Evolutionary conservation across 1,140 invertebrate genomes (phyloP), one percentile per base, ranked within the genome.

Genomic region (Limonius californicus): DNA sequence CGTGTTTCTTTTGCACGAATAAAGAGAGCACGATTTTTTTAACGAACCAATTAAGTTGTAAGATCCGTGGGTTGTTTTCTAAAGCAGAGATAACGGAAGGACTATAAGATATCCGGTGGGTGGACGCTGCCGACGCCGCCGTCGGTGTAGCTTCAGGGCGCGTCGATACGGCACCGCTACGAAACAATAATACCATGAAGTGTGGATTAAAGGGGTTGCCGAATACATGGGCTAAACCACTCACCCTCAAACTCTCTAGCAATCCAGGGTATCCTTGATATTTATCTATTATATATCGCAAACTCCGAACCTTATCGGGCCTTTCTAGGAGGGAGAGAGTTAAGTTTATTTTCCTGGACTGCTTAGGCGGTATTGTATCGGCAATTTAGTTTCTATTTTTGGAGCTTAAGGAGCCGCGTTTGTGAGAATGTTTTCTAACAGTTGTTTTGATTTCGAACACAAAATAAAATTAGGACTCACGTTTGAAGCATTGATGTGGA

Each of bases 181-280:
- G 45, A 50, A 50, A 50, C 45, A 50, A 50, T 50, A 50, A 50
- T 50, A 50, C 45, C 45, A 50, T 50, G 45, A 50, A 50, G 45
- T 50, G 45, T 50, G 45, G 45, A 50, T 50, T 50, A 50, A 50
- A 50, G 45, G 16, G 45, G 45, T 50, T 50, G 7, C 45, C 7
- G 14, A 50, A 21, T 50, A 50, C 45, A 19, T n/a, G 45, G 45
- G 2, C 16, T 50, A 50, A 50, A 50, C 45, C 45, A 21, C 45
- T 50, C 45, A 50, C 20, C 45, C 45, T 21, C 45, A 50, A 50
- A 50, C 16, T 18, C 45, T 14, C 16, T 50, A 19, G 45, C 45
- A 21, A 50, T 50, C 45, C 15, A 7, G 6, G 20, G 20, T 50
- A 50, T 50, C 45, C 45, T 21, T 50, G 45, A 50, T 50, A 50